Evolutionary conservation across 2,888 invertebrate species (phyloP), one percentile per base, ranked within the genome.

Genomic region (Morpho deidamia): DNA sequence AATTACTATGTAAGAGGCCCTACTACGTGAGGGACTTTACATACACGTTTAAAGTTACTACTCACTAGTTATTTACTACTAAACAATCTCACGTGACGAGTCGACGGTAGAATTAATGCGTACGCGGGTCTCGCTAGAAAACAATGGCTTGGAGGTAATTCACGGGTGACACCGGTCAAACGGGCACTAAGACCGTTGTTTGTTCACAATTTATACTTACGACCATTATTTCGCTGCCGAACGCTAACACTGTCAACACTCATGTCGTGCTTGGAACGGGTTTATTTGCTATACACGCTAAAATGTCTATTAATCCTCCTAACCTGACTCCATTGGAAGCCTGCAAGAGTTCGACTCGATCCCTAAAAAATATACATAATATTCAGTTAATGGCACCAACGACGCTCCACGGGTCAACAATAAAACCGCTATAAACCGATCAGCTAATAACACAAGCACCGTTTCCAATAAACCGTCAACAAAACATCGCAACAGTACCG

Each of bases 351-450:
- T 62, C 64, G 56, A 70, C 74, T 63, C 71, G 68, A 69, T 68
- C 38, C 64, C 69, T 76, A 78, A 71, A 67, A 32, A 82, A 78
- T 79, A 71, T 82, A 84, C 77, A 81, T 70, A 73, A 72, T 76
- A 80, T 76, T n/a, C 76, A 78, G 85, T 81, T 58, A 85, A 88
- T 88, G 88, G 88, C 88, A 88, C 88, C 83, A 78, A 77, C 75
- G 83, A 87, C 83, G 82, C 85, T 86, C 82, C 87, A 88, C 87
- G 88, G 88, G 87, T 84, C 81, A 86, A 87, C 85, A 84, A 83
- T 79, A 68, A 81, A 81, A 83, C 76, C 78, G 79, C 77, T 60
- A 11, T 75, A 77, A 61, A 78, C 78, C 74, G 76, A 79, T 76
- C 82, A 74, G 78, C 78, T 78, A 79, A 79, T 73, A 81, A 80